These are phyloP conservation scores for Ectemnius cavifrons DNA, from an alignment of 2,888 invertebrate species.

Conservation along the genomic window DNA sequence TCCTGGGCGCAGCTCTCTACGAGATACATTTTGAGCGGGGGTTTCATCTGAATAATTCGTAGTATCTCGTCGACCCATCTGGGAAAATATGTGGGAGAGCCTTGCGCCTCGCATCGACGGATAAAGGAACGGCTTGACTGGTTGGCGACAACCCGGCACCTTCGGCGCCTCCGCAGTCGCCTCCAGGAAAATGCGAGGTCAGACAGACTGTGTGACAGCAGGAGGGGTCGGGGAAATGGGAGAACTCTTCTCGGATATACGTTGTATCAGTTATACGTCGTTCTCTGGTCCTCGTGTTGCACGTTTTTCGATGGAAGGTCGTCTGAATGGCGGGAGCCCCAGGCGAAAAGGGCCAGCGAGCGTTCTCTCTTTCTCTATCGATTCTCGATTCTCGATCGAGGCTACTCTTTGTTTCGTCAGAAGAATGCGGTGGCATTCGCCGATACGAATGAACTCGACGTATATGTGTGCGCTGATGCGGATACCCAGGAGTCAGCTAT, in stretches of 20 bases:
- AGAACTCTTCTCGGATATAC: too few species aligned
- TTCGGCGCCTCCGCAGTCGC: constrained; percentile 43
- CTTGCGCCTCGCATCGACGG: constrained; percentile 3
- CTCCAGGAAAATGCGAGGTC: constrained; percentile 40
- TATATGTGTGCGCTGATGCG: too few species aligned
- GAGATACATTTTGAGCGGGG: constrained; percentile 36
- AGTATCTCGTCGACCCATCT: constrained; percentile 68
- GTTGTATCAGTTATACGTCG: not conserved
- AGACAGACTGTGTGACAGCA: constrained; percentile 4
- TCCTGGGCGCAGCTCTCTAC: constrained; percentile 30
- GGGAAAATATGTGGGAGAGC: constrained; percentile 58
- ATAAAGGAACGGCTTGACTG: constrained; percentile 18
- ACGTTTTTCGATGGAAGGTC: constrained; percentile 15
- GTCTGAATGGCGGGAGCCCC: not conserved
- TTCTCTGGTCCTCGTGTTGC: not conserved
- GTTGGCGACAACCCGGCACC: constrained; percentile 23
- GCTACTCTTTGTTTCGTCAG: constrained; percentile 1
- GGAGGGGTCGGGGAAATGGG: too few species aligned
- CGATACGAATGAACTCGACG: too few species aligned
- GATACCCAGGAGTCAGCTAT: too few species aligned
- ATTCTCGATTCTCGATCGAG: not conserved
- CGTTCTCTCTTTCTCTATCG: too few species aligned
- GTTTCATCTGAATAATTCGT: constrained; percentile 65
- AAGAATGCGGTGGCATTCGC: not conserved
- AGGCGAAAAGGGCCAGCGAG: constrained; percentile 14